A percentile compares a stretch with the other conserved stretches of the same genome.
Conservation (phyloP, 2,888 invertebrate genomes). For the Luperina testacea region DNA sequence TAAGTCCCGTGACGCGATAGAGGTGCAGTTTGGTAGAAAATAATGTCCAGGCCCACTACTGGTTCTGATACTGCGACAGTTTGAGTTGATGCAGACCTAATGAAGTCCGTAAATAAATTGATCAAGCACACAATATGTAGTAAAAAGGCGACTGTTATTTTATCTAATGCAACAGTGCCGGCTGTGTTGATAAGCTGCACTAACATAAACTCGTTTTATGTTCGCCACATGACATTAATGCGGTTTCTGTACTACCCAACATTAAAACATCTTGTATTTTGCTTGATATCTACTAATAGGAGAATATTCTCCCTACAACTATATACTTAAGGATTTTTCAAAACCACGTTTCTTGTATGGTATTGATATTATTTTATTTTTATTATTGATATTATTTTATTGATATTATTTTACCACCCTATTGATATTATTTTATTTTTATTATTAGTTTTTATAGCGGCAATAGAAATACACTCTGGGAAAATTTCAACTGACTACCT, state of each 20-base stretch:
- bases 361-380: too few species aligned
- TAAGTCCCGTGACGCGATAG: neutral
- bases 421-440: too few species aligned
- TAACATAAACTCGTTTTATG: constrained; percentile 32
- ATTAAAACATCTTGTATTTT: constrained; percentile 16
- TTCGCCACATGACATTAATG: constrained; percentile 29
- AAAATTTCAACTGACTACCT: neutral
- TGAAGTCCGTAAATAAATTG: constrained; percentile 9
- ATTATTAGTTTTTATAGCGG: neutral
- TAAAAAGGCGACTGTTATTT: constrained; percentile 42
- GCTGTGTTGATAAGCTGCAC: constrained; percentile 46
- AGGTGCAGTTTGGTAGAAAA: too few species aligned
- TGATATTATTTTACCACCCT: neutral
- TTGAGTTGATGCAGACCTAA: constrained; percentile 4
- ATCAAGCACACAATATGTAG: constrained; percentile 23
- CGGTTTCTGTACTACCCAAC: constrained; percentile 21
- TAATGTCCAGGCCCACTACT: neutral
- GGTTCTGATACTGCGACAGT: neutral
- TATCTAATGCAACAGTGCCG: constrained; percentile 52
- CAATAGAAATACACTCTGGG: neutral
- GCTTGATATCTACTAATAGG: neutral
- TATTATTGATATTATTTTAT: neutral
- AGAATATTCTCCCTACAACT: neutral
- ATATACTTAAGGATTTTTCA: neutral
- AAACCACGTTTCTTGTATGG: too few species aligned